Evolutionary conservation across 2,797 vertebrate species (phyloP).

Genomic region (Pseudomugil gertrudae): DNA sequence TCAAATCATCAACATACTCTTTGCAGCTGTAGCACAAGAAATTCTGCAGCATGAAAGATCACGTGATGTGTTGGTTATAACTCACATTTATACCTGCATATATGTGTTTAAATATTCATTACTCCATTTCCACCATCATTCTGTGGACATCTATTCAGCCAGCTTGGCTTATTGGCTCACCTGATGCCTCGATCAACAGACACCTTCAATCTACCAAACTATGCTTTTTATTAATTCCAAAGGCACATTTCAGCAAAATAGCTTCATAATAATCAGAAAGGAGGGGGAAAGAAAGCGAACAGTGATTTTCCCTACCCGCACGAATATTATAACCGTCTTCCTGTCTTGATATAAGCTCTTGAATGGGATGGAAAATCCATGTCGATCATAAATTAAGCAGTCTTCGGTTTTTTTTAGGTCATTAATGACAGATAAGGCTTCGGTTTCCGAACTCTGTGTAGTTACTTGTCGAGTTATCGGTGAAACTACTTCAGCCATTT

Average conservation of each 20-base stretch:
- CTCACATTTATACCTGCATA: conserved; percentile 5
- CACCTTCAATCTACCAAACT: neutral
- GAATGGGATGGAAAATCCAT: conserved; percentile 79
- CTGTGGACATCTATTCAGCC: conserved; percentile 21
- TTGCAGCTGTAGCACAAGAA: conserved; percentile 95
- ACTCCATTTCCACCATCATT: conserved; percentile 20
- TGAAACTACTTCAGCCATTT: conserved; percentile 71
- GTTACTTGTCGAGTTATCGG: conserved; percentile 84
- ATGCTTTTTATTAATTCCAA: neutral
- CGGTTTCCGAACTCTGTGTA: conserved; percentile 18
- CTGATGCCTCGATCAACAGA: conserved; percentile 26
- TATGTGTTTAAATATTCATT: conserved; percentile 37
- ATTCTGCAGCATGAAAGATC: conserved; percentile 76
- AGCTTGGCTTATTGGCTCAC: conserved; percentile 24
- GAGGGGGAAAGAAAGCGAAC: conserved; percentile 13
- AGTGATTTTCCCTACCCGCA: conserved; percentile 84
- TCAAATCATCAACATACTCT: conserved; percentile 94
- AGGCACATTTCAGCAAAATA: neutral
- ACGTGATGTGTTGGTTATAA: neutral
- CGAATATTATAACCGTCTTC: conserved; percentile 88
- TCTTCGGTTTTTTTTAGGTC: conserved; percentile 73
- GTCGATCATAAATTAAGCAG: conserved; percentile 80
- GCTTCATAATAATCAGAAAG: neutral
- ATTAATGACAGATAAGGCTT: conserved; percentile 8
- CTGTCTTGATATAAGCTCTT: conserved; percentile 82